These are phyloP conservation scores for Spinibarbus caldwelli DNA, from an alignment of 2,797 vertebrate species.

Conservation along the genomic window DNA sequence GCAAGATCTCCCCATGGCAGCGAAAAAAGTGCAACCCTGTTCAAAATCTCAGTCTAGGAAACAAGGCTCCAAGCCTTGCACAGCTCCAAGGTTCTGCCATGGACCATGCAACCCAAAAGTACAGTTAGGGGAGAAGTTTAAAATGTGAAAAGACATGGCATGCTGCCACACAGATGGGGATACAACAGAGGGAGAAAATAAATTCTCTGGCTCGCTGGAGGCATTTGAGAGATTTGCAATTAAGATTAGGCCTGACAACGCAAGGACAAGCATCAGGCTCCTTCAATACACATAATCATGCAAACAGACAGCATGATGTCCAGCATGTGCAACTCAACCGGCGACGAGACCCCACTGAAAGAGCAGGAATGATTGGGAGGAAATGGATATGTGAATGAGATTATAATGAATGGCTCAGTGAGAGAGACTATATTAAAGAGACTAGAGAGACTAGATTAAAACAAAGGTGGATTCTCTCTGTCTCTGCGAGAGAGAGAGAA, in stretches of 20 bases:
- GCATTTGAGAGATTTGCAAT: constrained; percentile 59
- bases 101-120: constrained; percentile 39
- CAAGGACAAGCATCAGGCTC: constrained; percentile 46
- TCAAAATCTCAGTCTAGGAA: constrained; percentile 45
- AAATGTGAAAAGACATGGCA: constrained; percentile 54
- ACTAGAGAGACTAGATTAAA: constrained; percentile 1
- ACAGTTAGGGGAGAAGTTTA: constrained; percentile 47
- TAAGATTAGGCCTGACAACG: constrained; percentile 56
- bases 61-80: constrained; percentile 22
- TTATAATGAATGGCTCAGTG: constrained; percentile 21
- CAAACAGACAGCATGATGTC: constrained; percentile 28
- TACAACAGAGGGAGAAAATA: constrained; percentile 44
- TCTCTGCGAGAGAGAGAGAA: neutral
- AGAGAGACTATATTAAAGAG: neutral
- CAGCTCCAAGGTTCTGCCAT: constrained; percentile 42
- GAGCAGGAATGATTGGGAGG: neutral
- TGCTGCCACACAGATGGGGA: constrained; percentile 59
- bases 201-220: constrained; percentile 53
- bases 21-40: constrained; percentile 17
- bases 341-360: neutral
- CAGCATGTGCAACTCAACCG: constrained; percentile 11
- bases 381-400: constrained; percentile 39
- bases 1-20: constrained; percentile 19
- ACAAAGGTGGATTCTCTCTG: neutral
- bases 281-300: constrained; percentile 43